Evolutionary conservation across 2,888 invertebrate species (phyloP), one percentile per base, ranked within the genome.

Genomic region (Neoascia interrupta): DNA sequence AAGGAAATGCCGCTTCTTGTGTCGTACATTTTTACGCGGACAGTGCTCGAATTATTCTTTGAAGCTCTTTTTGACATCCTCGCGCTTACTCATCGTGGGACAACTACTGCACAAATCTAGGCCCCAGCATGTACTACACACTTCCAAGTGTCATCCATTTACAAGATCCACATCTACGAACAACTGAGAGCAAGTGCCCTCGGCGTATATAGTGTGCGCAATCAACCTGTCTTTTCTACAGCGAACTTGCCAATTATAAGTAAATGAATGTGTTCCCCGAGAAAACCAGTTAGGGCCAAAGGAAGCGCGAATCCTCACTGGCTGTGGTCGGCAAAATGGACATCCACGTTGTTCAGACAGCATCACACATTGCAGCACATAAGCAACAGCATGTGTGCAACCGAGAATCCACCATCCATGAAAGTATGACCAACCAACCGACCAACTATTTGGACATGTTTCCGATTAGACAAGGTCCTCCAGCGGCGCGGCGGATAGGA

Each of bases 361-460:
- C 8, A 8, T 3, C 4, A 31, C 31, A n/a, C n/a, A n/a, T n/a
- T 18, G 41, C 72, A 41, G 21, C 73, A 31, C 66, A 66, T 60
- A 76, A 6, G 10, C 31, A 31, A n/a, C 66, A 54, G 26, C 61
- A 45, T 37, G 39, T 64, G 72, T 64, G 72, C 73, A 73, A 66
- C 73, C 51, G 60, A 73, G 66, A 74, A 64, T 64, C 64, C 58
- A 39, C 47, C 68, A 41, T 23, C 37, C 39, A 43, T 51, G n/a
- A n/a, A n/a, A n/a, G n/a, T n/a, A 37, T 36, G 15, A 51, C 31
- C 63, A 28, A 36, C 49, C 56, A 43, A 43, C 43, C 63, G 36
- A 60, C 66, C 79, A 73, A 68, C 73, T 79, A 79, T 73, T 79
- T 56, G 61, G 79, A 79, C 79, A 68, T 79, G 79, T 79, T 79